Evolutionary conservation across 1,140 invertebrate genomes (phyloP).

Genomic region (Pogonomyrmex barbatus): DNA sequence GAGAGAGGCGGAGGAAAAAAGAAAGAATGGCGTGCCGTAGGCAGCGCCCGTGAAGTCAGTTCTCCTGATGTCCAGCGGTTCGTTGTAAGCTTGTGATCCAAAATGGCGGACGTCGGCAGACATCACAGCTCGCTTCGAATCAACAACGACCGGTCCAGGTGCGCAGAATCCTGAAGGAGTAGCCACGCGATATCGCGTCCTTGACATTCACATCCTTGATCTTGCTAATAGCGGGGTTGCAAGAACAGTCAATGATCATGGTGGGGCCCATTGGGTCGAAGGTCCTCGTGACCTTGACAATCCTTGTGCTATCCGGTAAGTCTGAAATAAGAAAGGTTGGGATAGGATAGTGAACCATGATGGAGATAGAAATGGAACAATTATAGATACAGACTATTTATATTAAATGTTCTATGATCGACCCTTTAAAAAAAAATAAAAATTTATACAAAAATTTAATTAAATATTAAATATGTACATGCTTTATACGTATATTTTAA

Average conservation of each 20-base stretch:
- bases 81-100: constrained; percentile 64
- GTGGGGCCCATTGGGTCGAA: constrained; percentile 25
- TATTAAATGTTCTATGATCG: background rate
- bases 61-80: constrained; percentile 63
- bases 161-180: constrained; percentile 41
- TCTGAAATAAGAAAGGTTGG: constrained; percentile 1
- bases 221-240: constrained; percentile 14
- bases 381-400: background rate
- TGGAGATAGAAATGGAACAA: background rate
- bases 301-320: constrained; percentile 68
- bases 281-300: constrained; percentile 66
- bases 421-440: background rate
- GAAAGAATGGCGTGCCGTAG: constrained; percentile 70
- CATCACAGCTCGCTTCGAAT: constrained; percentile 62
- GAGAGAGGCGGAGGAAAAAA: constrained; percentile 39
- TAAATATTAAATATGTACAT: background rate
- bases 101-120: constrained; percentile 71
- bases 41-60: constrained; percentile 54
- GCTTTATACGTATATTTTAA: background rate
- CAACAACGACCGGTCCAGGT: constrained; percentile 46
- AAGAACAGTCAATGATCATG: constrained; percentile 59
- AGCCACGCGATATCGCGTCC: constrained; percentile 40
- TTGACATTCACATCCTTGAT: constrained; percentile 44
- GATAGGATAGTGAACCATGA: constrained; percentile 33
- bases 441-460: background rate